A percentile compares a stretch with the other conserved stretches of the same genome.
phyloP scores from a whole-genome alignment of 2,888 invertebrate species.

The Cordilura impudica region DNA sequence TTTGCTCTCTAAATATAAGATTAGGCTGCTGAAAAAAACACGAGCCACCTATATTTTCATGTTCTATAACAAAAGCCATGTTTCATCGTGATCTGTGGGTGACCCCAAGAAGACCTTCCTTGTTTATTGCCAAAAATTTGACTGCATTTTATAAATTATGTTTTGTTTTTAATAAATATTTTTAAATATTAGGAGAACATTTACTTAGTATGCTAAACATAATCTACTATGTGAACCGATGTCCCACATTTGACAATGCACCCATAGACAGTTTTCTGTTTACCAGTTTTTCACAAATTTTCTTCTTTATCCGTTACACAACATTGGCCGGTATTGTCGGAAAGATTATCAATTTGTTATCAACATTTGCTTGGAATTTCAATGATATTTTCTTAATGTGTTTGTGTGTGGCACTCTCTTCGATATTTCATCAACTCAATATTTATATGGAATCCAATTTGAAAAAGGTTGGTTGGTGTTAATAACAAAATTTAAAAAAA shows the following conservation, averaged over 20 bases:
- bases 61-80: too few relatives aligned
- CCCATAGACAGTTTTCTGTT: constrained; percentile 72
- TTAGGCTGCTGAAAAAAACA: too few relatives aligned
- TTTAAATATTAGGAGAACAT: constrained; percentile 83
- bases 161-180: too few relatives aligned
- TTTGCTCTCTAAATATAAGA: too few relatives aligned
- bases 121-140: too few relatives aligned
- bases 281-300: constrained; percentile 69
- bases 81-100: too few relatives aligned
- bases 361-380: constrained; percentile 86
- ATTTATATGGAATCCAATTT: constrained; percentile 77
- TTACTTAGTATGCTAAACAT: constrained; percentile 81
- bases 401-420: constrained; percentile 83
- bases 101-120: too few relatives aligned
- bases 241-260: constrained; percentile 68
- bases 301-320: constrained; percentile 69
- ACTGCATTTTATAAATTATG: too few relatives aligned
- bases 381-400: constrained; percentile 86
- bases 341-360: constrained; percentile 79
- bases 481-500: too few relatives aligned
- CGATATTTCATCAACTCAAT: constrained; percentile 83
- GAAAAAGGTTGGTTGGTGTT: constrained; percentile 74
- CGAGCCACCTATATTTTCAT: too few relatives aligned
- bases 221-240: constrained; percentile 75
- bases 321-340: constrained; percentile 69